These are phyloP conservation scores for Vanessa cardui DNA, from an alignment of 2,888 invertebrate species.

Conservation along the genomic window DNA sequence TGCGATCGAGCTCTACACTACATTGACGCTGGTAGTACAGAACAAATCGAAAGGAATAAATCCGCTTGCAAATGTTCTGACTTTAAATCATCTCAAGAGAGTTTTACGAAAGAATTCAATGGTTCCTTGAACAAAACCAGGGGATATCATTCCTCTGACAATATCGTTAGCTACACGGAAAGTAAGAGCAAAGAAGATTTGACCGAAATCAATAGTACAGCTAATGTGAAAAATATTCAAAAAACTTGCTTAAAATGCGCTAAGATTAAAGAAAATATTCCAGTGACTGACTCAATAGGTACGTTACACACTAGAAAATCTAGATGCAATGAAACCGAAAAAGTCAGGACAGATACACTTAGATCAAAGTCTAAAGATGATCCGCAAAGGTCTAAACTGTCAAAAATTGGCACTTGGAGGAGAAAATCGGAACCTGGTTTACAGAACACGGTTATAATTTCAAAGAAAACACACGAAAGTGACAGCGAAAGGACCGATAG, in stretches of 20 bases:
- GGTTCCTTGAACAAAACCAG: constrained; percentile 68
- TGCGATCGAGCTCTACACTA: constrained; percentile 72
- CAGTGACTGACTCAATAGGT: constrained; percentile 60
- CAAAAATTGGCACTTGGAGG: constrained; percentile 86
- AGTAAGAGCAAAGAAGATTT: constrained; percentile 68
- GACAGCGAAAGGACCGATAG: constrained; percentile 63
- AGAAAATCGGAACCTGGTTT: constrained; percentile 88
- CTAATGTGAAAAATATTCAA: constrained; percentile 63
- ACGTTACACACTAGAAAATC: constrained; percentile 63
- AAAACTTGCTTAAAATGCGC: constrained; percentile 78
- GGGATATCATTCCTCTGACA: constrained; percentile 76
- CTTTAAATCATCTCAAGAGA: constrained; percentile 77
- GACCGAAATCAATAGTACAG: constrained; percentile 62
- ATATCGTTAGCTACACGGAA: constrained; percentile 70
- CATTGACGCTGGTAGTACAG: constrained; percentile 70
- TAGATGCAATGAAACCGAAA: constrained; percentile 66
- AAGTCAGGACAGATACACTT: constrained; percentile 69
- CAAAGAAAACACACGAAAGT: constrained; percentile 67
- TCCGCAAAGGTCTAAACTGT: constrained; percentile 73
- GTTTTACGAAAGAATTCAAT: constrained; percentile 70
- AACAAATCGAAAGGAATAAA: constrained; percentile 67
- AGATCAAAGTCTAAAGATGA: constrained; percentile 79
- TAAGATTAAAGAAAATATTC: constrained; percentile 79
- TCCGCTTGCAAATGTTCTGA: constrained; percentile 69
- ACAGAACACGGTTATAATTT: constrained; percentile 66